phyloP scores from a whole-genome alignment of 2,797 vertebrate species.

The Okamejei kenojei region DNA sequence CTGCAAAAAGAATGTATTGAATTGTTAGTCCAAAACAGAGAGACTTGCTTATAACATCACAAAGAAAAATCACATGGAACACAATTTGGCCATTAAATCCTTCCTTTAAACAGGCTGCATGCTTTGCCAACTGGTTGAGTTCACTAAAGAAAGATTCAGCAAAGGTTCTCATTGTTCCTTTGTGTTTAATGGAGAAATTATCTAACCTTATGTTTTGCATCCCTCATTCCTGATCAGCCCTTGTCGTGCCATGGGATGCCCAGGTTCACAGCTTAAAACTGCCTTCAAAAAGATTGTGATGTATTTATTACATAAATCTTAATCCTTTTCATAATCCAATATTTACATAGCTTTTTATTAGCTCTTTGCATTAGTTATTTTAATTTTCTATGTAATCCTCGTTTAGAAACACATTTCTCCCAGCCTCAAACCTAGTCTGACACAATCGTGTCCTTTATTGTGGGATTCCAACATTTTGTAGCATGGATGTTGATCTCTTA shows the following conservation, averaged over 20 bases:
- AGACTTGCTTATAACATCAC: not conserved
- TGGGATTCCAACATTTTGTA: not conserved
- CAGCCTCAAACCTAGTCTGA: not conserved
- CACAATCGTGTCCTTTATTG: not conserved
- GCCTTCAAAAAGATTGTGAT: not conserved
- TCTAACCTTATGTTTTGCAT: not conserved
- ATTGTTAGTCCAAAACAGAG: not conserved
- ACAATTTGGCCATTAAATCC: not conserved
- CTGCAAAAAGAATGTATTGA: not conserved
- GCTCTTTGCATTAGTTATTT: not conserved
- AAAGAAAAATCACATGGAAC: not conserved
- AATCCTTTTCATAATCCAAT: not conserved
- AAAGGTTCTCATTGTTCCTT: not conserved
- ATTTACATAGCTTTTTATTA: not conserved
- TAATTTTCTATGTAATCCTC: not conserved
- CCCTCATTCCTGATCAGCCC: not conserved
- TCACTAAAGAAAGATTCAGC: not conserved
- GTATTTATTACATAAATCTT: conserved; percentile 9
- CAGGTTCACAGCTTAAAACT: not conserved
- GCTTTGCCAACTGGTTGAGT: not conserved
- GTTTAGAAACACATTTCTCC: not conserved
- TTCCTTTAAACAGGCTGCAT: not conserved
- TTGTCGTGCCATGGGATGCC: not conserved
- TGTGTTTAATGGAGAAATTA: not conserved
- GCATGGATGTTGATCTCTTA: not conserved